These are phyloP conservation scores for Takifugu bimaculatus DNA, from an alignment of 2,113 vertebrate genomes.

Conservation along the genomic window DNA sequence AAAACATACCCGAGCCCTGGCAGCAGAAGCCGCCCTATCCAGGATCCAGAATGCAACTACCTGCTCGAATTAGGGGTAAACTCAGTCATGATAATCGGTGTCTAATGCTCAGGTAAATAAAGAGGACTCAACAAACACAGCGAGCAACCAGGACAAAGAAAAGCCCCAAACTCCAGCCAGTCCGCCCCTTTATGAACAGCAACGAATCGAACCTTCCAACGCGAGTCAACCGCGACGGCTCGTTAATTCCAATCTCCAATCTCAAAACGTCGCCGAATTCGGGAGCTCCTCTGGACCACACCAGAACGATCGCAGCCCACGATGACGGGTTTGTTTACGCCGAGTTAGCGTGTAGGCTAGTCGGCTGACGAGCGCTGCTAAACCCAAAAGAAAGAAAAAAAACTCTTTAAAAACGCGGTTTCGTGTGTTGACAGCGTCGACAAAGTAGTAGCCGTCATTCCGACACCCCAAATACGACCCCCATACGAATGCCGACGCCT, in stretches of 20 bases:
- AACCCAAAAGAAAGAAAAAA: slow-evolving; percentile 30
- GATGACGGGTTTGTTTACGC: slow-evolving; percentile 69
- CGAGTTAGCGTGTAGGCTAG: slow-evolving; percentile 61
- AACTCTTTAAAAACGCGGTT: slow-evolving; percentile 29
- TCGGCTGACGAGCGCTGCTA: slow-evolving; percentile 45
- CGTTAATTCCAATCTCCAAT: too few relatives aligned
- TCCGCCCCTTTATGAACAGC: slow-evolving; percentile 30
- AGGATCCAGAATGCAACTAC: too few relatives aligned
- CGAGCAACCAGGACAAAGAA: slow-evolving; percentile 56
- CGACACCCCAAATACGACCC: background rate
- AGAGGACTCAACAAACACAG: slow-evolving; percentile 19
- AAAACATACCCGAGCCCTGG: too few relatives aligned
- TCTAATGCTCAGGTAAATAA: slow-evolving; percentile 1
- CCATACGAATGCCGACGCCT: background rate
- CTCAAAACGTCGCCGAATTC: too few relatives aligned
- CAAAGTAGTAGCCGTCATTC: slow-evolving; percentile 1
- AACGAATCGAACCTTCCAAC: slow-evolving; percentile 1
- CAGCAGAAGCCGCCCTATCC: too few relatives aligned
- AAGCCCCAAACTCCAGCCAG: slow-evolving; percentile 43
- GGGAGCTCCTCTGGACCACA: background rate
- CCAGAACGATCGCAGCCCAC: slow-evolving; percentile 19
- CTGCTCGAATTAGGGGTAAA: background rate
- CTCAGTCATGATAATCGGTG: background rate
- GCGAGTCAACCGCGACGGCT: background rate
- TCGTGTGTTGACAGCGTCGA: slow-evolving; percentile 46